These are phyloP conservation scores for Galaxea fascicularis DNA, from an alignment of 92 coral and sea anemone genomes.

Conservation along the genomic window DNA sequence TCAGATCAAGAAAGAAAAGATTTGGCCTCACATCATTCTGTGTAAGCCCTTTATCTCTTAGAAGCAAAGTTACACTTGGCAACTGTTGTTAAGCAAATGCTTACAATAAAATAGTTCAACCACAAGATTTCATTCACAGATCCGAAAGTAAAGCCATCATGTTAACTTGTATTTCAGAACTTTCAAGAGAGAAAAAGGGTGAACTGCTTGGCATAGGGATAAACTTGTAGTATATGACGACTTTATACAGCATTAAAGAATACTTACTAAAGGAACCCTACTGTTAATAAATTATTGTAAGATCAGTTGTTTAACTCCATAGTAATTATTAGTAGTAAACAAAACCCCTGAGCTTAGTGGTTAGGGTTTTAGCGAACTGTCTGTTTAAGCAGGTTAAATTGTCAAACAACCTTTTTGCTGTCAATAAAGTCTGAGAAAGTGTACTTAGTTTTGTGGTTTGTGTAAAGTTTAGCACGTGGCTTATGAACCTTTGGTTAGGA, in stretches of 20 bases:
- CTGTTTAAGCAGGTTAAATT: background rate
- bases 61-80: background rate
- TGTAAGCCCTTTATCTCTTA: background rate
- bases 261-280: no score
- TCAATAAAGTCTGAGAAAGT: slow-evolving; percentile 53
- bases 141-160: background rate
- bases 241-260: slow-evolving; percentile 23
- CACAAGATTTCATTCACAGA: no score
- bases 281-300: no score
- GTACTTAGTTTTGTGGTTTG: slow-evolving; percentile 1
- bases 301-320: no score
- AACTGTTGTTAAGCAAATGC: no score
- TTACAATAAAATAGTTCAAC: background rate
- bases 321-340: background rate
- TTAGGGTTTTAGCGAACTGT: background rate
- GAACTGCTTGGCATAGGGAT: background rate
- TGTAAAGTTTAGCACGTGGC: background rate
- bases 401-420: slow-evolving; percentile 3
- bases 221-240: slow-evolving; percentile 29
- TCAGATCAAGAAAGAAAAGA: background rate
- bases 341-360: no score
- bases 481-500: no score
- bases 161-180: no score
- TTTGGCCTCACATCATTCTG: background rate
- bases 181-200: background rate